These are phyloP conservation scores for Anthonomus grandis DNA, from an alignment of 1,140 invertebrate genomes.

Conservation along the genomic window DNA sequence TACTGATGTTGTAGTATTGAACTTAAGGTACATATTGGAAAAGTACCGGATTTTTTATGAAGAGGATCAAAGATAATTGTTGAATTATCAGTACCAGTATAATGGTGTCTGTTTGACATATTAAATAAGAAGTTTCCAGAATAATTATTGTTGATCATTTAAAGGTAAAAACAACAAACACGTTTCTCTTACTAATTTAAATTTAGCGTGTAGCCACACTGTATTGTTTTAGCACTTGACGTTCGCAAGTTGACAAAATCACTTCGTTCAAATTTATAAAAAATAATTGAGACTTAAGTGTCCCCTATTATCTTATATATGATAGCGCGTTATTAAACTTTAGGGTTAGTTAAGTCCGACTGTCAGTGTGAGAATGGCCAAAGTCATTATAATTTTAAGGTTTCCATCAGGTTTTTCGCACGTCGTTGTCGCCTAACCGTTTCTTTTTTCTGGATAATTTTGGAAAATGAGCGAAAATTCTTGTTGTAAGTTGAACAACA, in stretches of 20 bases:
- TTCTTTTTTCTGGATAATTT: not conserved
- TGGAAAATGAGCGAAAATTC: constrained; percentile 4
- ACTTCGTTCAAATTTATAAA: constrained; percentile 19
- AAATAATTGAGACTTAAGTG: constrained; percentile 25
- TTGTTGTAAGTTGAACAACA: not conserved
- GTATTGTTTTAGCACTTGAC: constrained; percentile 21
- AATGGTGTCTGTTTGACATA: too few species aligned
- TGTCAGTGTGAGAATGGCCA: constrained; percentile 8
- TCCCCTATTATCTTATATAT: constrained; percentile 25
- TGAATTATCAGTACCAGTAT: too few species aligned
- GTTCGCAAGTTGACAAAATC: constrained; percentile 12
- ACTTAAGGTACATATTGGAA: too few species aligned
- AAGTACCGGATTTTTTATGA: too few species aligned
- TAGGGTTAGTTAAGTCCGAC: constrained; percentile 15
- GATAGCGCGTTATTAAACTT: constrained; percentile 17
- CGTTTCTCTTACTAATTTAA: too few species aligned
- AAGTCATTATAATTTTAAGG: constrained; percentile 12
- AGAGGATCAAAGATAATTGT: too few species aligned
- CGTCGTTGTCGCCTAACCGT: too few species aligned
- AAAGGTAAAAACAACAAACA: too few species aligned
- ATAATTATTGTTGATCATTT: too few species aligned
- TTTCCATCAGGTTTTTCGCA: too few species aligned
- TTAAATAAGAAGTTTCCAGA: too few species aligned
- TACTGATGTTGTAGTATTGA: too few species aligned
- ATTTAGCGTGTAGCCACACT: constrained; percentile 1